Percentiles rank a stretch among this genome's conserved stretches.
Conservation (phyloP, 2,797 vertebrate species). For the Periophthalmus magnuspinnatus region DNA sequence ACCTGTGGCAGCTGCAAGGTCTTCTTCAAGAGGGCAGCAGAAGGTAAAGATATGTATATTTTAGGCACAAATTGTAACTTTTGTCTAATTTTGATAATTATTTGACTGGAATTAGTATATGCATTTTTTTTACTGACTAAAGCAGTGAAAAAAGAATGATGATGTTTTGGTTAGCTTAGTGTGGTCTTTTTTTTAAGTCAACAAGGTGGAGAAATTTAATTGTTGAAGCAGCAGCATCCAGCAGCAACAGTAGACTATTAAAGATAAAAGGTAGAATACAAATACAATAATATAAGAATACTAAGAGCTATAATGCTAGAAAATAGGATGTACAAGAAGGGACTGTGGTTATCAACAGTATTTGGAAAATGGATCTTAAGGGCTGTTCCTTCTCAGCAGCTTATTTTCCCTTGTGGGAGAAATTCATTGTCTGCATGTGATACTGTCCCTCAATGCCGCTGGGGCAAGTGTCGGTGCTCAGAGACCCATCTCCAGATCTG, state of each 20-base stretch:
- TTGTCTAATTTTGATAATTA: background rate
- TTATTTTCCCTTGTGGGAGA: too few species aligned
- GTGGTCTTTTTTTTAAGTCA: background rate
- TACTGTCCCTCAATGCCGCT: too few species aligned
- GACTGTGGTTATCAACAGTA: background rate
- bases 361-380: too few species aligned
- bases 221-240: background rate
- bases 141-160: background rate
- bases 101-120: background rate
- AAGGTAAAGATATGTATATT: constrained; percentile 81
- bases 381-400: too few species aligned
- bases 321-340: background rate
- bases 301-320: background rate
- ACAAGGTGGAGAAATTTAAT: background rate
- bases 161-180: background rate
- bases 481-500: background rate
- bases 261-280: background rate
- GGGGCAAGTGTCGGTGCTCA: too few species aligned
- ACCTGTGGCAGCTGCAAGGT: constrained; percentile 99
- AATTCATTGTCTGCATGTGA: too few species aligned
- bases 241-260: background rate
- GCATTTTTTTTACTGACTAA: background rate
- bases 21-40: constrained; percentile 98
- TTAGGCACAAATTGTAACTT: background rate
- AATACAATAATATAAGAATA: background rate